Conservation (phyloP, 2,888 invertebrate genomes). For the Spicauda simplicius region DNA sequence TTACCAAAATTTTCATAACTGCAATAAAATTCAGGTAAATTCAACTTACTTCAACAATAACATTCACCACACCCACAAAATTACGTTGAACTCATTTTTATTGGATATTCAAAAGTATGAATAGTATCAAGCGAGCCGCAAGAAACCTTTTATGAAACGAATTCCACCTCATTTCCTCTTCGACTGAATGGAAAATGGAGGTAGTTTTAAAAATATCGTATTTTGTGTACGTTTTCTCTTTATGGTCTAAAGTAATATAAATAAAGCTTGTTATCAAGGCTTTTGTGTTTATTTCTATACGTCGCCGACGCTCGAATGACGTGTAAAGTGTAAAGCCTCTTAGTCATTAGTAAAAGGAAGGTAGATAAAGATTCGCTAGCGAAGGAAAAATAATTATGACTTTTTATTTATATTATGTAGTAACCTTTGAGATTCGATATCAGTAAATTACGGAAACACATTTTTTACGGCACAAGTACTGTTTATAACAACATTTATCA, state of each 20-base stretch:
- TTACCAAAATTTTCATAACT: neutral
- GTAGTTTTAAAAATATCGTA: slow-evolving; percentile 28
- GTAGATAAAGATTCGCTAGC: neutral
- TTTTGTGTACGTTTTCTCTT: slow-evolving; percentile 14
- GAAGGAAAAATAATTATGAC: too few relatives aligned
- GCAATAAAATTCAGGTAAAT: neutral
- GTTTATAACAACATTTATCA: too few relatives aligned
- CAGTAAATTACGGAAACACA: too few relatives aligned
- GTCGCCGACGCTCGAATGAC: slow-evolving; percentile 9
- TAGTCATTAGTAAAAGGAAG: neutral
- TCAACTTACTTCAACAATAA: neutral
- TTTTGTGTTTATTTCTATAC: slow-evolving; percentile 14
- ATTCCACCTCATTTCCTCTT: slow-evolving; percentile 53
- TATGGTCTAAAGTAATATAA: slow-evolving; percentile 25
- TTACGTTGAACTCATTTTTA: slow-evolving; percentile 42
- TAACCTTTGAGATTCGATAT: too few relatives aligned
- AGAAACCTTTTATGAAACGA: slow-evolving; percentile 50
- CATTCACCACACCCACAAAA: slow-evolving; percentile 12
- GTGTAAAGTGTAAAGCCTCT: neutral
- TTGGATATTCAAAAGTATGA: slow-evolving; percentile 50
- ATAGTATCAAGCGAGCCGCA: slow-evolving; percentile 49
- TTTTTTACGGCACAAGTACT: too few relatives aligned
- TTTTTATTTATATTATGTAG: too few relatives aligned
- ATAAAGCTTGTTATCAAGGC: slow-evolving; percentile 22
- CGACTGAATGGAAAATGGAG: slow-evolving; percentile 50